phyloP scores from a whole-genome alignment of 2,113 vertebrate genomes.

The Tragelaphus imberbis region DNA sequence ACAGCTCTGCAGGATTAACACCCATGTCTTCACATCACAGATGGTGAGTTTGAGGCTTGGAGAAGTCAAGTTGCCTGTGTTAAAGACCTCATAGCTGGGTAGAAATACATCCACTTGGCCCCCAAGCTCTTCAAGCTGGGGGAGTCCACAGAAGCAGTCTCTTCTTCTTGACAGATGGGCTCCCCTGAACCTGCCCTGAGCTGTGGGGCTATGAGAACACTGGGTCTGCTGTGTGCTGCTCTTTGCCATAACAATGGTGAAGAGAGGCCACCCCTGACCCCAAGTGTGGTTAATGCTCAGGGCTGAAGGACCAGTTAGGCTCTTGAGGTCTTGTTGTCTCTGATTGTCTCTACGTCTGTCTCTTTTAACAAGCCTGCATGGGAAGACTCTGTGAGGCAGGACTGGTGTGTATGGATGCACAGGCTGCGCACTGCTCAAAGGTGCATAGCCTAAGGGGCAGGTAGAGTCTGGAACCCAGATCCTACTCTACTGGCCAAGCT shows the following conservation, averaged over 20 bases:
- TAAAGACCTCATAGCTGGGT: not conserved
- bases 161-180: not conserved
- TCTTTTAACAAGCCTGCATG: not conserved
- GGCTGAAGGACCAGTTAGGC: not conserved
- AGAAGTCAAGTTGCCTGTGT: not conserved
- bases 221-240: not conserved
- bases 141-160: not conserved
- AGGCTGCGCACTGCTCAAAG: not conserved
- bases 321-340: not conserved
- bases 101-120: not conserved
- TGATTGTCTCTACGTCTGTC: not conserved
- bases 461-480: not conserved
- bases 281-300: not conserved
- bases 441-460: not conserved
- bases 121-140: not conserved
- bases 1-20: fast-evolving
- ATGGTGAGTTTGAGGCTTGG: not conserved
- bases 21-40: not conserved
- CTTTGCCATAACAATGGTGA: not conserved
- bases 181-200: not conserved
- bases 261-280: not conserved
- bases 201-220: not conserved
- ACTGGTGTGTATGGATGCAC: too few relatives aligned
- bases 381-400: not conserved
- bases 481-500: not conserved